Evolutionary conservation across 1,140 invertebrate genomes (phyloP), one percentile per base, ranked within the genome.

Genomic region (Pseudobourletiella spinata): DNA sequence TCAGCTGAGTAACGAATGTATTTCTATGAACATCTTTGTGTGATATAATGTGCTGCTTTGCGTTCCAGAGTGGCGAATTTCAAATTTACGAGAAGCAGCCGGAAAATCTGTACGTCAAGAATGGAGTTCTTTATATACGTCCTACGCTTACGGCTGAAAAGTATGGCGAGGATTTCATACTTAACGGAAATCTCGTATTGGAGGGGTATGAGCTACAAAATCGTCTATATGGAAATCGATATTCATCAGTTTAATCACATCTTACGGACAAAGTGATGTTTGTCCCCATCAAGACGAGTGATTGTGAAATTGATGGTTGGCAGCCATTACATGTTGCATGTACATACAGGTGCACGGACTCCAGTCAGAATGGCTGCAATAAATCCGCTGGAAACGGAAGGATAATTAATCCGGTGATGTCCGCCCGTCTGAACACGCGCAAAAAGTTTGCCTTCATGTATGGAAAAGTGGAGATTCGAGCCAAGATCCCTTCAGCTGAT

Each of bases 401-500:
- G 18, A 42, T 42, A 42, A 42, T 42, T 18, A 42, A 42, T 18
- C 35, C n/a, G n/a, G n/a, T n/a, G n/a, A n/a, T n/a, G n/a, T n/a
- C n/a, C n/a, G n/a, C n/a, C 35, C 35, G 11, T 39, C 18, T 91
- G 25, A 80, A 81, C n/a, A 86, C 86, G 0, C 80, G 79, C 57
- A 74, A 81, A 32, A 76, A 75, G n/a, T 87, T 89, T 66, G 77
- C 75, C 61, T 86, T 87, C 71, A 81, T 79, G 63, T 89, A 84
- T 68, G 87, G 87, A 11, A 80, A 78, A 71, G 78, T 89, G 8
- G 86, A 89, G 73, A 78, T 89, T 3, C 76, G 80, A n/a, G 87
- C 87, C 0, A 88, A 86, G 73, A 74, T 89, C 70, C 86, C 87
- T 0, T 75, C 76, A 66, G 87, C 87, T 39, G 84, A 86, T 73